A percentile compares a stretch with the other conserved stretches of the same genome.
Conservation (phyloP, 1,140 invertebrate species). For the Heliconius eleuchia region DNA sequence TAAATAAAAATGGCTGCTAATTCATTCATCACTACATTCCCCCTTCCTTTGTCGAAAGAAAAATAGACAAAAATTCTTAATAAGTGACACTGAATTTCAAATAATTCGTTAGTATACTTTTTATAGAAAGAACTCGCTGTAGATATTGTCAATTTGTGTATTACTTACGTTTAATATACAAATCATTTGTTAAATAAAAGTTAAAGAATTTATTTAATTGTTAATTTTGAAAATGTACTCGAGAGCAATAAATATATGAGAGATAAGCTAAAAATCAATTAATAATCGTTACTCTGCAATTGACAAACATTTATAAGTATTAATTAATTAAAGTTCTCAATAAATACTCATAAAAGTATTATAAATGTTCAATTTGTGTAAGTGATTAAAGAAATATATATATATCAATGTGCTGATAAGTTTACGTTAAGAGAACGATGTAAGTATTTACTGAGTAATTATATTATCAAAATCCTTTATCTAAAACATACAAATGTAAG, state of each 20-base stretch:
- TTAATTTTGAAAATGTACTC: not conserved
- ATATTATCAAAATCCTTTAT: not conserved
- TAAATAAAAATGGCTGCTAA: too few species aligned
- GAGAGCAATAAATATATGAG: not conserved
- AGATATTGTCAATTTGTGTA: too few species aligned
- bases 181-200: too few species aligned
- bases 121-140: too few species aligned
- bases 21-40: too few species aligned
- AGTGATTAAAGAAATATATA: not conserved
- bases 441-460: not conserved
- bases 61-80: too few species aligned
- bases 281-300: constrained; percentile 21
- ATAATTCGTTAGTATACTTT: too few species aligned
- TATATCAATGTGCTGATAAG: not conserved
- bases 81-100: too few species aligned
- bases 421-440: not conserved
- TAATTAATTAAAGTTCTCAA: not conserved
- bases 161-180: too few species aligned
- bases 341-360: not conserved
- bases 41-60: too few species aligned
- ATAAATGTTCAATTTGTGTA: constrained; percentile 1
- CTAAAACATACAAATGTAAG: not conserved
- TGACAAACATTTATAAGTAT: constrained; percentile 23
- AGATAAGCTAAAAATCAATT: constrained; percentile 31
- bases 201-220: too few species aligned